Evolutionary conservation across 1,140 invertebrate genomes (phyloP).

Genomic region (Camponotus pennsylvanicus): DNA sequence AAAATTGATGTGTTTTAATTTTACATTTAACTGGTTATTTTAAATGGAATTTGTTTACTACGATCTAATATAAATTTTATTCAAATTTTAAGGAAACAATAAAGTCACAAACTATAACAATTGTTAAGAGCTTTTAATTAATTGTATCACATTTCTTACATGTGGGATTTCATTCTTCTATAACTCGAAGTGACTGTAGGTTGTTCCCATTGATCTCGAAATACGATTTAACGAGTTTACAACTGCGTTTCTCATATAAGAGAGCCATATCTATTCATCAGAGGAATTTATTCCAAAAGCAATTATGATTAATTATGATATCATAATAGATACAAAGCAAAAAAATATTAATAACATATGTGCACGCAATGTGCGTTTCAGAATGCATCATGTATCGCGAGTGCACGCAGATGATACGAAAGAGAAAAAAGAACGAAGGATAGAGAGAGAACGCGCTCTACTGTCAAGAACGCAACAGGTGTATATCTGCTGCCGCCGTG

Average conservation of each 20-base stretch:
- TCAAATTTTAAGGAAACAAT: neutral
- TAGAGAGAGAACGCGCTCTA: neutral
- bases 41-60: neutral
- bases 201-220: neutral
- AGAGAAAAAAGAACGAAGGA: neutral
- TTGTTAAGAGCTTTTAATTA: neutral
- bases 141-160: neutral
- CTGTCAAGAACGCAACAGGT: conserved; percentile 61
- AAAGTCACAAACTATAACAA: neutral
- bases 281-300: neutral
- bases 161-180: neutral
- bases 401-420: neutral
- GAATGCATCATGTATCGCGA: conserved; percentile 52
- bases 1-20: neutral
- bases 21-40: neutral
- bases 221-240: neutral
- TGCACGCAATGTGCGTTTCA: conserved; percentile 25
- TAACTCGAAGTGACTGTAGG: too few species aligned
- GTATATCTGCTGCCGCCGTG: neutral
- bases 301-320: conserved; percentile 7
- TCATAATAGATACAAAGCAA: neutral
- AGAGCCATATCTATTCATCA: neutral
- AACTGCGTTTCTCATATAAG: neutral
- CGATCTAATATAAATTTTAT: neutral
- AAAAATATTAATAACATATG: conserved; percentile 29